Conservation (phyloP, 2,113 vertebrate species). For the Rhynchomys soricoides region DNA sequence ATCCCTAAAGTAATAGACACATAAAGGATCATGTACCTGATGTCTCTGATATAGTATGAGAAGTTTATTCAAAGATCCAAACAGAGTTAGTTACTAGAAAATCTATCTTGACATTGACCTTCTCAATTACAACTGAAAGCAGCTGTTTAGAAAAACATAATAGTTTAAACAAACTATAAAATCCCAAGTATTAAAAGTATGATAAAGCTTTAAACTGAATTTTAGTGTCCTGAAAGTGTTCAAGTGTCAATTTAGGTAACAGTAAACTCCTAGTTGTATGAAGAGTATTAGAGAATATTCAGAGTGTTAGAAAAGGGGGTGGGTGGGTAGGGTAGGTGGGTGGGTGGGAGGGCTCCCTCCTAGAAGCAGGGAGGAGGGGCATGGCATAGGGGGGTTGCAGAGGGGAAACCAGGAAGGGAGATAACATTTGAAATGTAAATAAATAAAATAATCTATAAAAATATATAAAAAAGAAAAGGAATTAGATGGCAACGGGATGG, state of each 20-base stretch:
- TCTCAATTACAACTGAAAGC: neutral
- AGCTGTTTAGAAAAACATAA: neutral
- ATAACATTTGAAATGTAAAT: too few relatives aligned
- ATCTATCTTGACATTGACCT: neutral
- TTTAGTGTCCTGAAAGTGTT: neutral
- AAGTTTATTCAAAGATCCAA: neutral
- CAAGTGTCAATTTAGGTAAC: neutral
- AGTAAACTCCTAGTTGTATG: neutral
- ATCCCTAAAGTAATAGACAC: neutral
- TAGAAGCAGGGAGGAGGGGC: too few relatives aligned
- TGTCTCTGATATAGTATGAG: neutral
- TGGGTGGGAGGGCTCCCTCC: too few relatives aligned
- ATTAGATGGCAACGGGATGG: neutral
- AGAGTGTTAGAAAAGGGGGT: neutral
- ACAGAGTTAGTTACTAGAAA: neutral
- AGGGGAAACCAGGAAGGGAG: too few relatives aligned
- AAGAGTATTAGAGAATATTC: neutral
- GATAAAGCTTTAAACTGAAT: neutral
- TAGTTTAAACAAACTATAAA: conserved; percentile 30
- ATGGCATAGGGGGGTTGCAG: accelerated
- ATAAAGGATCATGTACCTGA: neutral
- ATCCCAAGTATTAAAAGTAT: neutral
- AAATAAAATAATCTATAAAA: too few relatives aligned
- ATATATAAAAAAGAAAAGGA: neutral
- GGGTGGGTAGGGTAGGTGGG: too few relatives aligned